A percentile compares a stretch with the other conserved stretches of the same genome.
Evolutionary conservation across 2,888 invertebrate genomes (phyloP).

Genomic region (Asteroscopus sphinx): DNA sequence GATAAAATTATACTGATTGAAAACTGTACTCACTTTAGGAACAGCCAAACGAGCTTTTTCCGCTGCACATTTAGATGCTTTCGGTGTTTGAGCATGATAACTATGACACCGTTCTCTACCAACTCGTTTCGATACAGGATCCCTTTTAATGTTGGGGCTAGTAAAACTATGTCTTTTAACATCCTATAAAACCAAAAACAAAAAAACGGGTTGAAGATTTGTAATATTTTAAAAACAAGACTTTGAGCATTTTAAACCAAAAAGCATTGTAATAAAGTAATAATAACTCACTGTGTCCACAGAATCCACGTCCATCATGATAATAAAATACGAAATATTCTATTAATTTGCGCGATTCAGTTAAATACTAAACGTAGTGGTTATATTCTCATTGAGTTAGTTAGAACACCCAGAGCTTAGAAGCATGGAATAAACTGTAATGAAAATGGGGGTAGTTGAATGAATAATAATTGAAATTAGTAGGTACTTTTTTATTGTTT

Average conservation of each 20-base stretch:
- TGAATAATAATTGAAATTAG: not conserved
- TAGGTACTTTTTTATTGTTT: not conserved
- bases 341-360: not conserved
- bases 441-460: slow-evolving; percentile 10
- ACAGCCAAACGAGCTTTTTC: slow-evolving; percentile 56
- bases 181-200: slow-evolving; percentile 62
- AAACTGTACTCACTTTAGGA: slow-evolving; percentile 69
- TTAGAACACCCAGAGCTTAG: no score
- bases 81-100: slow-evolving; percentile 72
- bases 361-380: not conserved
- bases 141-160: slow-evolving; percentile 71
- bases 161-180: slow-evolving; percentile 81
- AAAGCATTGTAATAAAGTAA: no score
- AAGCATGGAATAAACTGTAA: not conserved
- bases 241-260: no score
- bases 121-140: slow-evolving; percentile 70
- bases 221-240: not conserved
- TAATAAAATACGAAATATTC: not conserved
- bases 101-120: slow-evolving; percentile 83
- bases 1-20: not conserved
- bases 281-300: slow-evolving; percentile 49
- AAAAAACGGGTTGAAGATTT: not conserved
- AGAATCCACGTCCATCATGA: slow-evolving; percentile 44
- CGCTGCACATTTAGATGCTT: slow-evolving; percentile 40
- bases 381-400: no score